phyloP scores from a whole-genome alignment of 2,113 vertebrate species.

The Cryptotis parvus region DNA sequence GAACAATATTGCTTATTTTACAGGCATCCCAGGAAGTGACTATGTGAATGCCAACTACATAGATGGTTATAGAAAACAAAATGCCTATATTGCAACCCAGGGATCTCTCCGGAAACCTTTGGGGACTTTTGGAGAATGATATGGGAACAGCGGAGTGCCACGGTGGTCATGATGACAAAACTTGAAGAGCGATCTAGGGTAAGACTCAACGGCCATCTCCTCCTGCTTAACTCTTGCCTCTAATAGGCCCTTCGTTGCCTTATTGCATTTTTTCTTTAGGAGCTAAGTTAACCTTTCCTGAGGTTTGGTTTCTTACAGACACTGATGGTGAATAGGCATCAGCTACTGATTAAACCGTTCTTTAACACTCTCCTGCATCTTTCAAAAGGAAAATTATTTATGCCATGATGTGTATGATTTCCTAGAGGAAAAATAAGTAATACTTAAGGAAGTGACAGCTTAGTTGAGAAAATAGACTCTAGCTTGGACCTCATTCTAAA shows the following conservation, averaged over 20 bases:
- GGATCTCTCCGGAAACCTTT: constrained; percentile 96
- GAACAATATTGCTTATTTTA: constrained; percentile 71
- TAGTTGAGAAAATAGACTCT: constrained; percentile 22
- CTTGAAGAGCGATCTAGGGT: constrained; percentile 98
- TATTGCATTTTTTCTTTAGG: constrained; percentile 15
- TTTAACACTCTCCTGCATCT: constrained; percentile 30
- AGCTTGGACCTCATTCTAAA: constrained; percentile 16
- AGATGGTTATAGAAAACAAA: constrained; percentile 99
- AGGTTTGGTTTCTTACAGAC: neutral
- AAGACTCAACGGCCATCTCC: constrained; percentile 71
- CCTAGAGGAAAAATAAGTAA: neutral
- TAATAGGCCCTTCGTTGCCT: rapidly evolving
- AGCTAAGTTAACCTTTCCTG: neutral
- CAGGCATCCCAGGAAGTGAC: constrained; percentile 98
- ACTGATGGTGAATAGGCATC: neutral
- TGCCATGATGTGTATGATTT: neutral
- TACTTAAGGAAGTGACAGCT: neutral
- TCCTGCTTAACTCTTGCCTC: neutral
- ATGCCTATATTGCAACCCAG: constrained; percentile 98
- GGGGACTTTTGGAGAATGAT: constrained; percentile 99
- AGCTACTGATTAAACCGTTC: constrained; percentile 32
- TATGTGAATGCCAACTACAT: constrained; percentile 99
- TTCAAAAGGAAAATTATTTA: neutral
- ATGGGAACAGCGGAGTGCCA: constrained; percentile 98
- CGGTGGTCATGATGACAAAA: constrained; percentile 99